Evolutionary conservation across 2,888 invertebrate genomes (phyloP).

Genomic region (Pasiphila rectangulata): DNA sequence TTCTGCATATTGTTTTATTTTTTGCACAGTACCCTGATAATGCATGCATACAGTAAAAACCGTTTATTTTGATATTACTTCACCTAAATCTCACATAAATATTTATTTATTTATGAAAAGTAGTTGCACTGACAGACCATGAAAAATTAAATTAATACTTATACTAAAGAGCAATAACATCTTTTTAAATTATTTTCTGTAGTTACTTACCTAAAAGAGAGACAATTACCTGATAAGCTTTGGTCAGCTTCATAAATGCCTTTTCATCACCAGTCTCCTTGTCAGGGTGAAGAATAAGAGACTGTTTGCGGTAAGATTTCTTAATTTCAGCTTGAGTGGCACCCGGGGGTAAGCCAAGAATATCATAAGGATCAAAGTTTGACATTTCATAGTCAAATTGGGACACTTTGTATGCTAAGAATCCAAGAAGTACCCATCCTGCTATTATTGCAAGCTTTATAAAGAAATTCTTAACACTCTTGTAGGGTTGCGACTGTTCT

Average conservation of each 20-base stretch:
- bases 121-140: too few relatives aligned
- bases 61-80: too few relatives aligned
- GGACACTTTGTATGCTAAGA: slow-evolving; percentile 94
- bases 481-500: slow-evolving; percentile 93
- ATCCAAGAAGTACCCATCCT: slow-evolving; percentile 91
- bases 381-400: slow-evolving; percentile 99
- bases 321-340: slow-evolving; percentile 94
- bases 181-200: too few relatives aligned
- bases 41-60: too few relatives aligned
- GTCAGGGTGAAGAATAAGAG: slow-evolving; percentile 97
- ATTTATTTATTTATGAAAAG: too few relatives aligned
- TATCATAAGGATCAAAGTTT: slow-evolving; percentile 99
- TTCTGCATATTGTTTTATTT: too few relatives aligned
- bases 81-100: too few relatives aligned
- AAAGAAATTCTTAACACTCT: slow-evolving; percentile 88
- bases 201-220: background rate
- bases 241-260: slow-evolving; percentile 98
- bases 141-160: too few relatives aligned
- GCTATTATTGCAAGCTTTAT: slow-evolving; percentile 88
- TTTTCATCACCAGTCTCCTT: slow-evolving; percentile 98
- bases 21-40: too few relatives aligned
- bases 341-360: slow-evolving; percentile 93
- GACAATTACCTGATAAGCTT: slow-evolving; percentile 89
- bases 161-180: too few relatives aligned
- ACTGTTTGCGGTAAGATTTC: slow-evolving; percentile 96